Base-by-base conservation (phyloP, 2,113 vertebrate genomes). In the Tenebrosternarchus preto region DNA sequence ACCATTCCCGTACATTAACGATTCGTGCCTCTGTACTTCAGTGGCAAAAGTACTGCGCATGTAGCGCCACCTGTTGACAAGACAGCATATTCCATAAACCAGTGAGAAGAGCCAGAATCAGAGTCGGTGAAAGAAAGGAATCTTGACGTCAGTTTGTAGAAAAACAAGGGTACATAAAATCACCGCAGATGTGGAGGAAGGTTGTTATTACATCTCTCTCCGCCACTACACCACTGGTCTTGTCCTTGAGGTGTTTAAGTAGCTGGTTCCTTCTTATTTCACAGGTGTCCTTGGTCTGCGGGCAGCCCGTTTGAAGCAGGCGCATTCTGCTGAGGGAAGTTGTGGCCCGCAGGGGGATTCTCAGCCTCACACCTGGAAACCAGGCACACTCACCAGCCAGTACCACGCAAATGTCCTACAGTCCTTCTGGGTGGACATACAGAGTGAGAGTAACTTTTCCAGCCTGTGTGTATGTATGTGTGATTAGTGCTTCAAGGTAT, bases 401-500 rank as follows among this genome's bases (percentile, higher is more conserved):
- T 16, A n/a, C 16, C 20, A 77, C 5, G 15, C n/a, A 33, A 43
- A 33, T 46, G 29, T 46, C 74, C n/a, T 31, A 24, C 25, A 66
- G 60, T 15, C 61, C 60, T 20, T 24, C 29, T 67, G 63, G 29
- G n/a, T 63, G 68, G 56, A 50, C 36, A 59, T 36, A 46, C n/a
- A 39, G 25, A 25, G 39, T 55, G 22, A 53, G 4, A 25, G 50
- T 43, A 7, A 59, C 43, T 6, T n/a, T 31, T 15, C 61, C 22
- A 15, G 50, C 29, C 20, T 17, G 50, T 50, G n/a, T 53, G 24
- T 33, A 60, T 27, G 59, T 50, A 61, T 55, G 55, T 71, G 66
- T 63, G 5, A 50, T 39, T 57, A 70, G 61, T 75, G 83, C 70
- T 81, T 78, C 60, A 69, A 70, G 50, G 56, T 68, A 66, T 66